Percentiles rank a stretch among this genome's conserved stretches.
phyloP scores from a whole-genome alignment of 2,888 invertebrate species.

The Noctua pronuba region DNA sequence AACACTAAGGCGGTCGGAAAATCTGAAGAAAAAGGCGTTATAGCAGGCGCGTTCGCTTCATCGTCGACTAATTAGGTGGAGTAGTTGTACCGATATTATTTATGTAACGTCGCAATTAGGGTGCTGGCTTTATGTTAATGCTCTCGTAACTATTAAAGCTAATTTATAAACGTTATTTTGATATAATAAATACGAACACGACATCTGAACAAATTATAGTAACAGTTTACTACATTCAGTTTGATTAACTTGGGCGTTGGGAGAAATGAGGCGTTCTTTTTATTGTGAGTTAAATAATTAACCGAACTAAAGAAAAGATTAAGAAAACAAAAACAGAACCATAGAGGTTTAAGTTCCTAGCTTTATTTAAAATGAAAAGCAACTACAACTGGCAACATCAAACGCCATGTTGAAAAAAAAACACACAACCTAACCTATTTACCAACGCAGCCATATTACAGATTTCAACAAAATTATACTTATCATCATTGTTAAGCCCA shows the following conservation, averaged over 20 bases:
- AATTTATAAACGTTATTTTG: conserved; percentile 64
- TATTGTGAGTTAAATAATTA: conserved; percentile 8
- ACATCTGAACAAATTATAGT: conserved; percentile 54
- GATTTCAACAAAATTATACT: conserved; percentile 54
- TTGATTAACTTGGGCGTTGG: conserved; percentile 39
- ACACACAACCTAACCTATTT: conserved; percentile 6
- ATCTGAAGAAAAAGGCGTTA: conserved; percentile 84
- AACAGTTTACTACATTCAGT: conserved; percentile 43
- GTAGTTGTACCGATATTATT: conserved; percentile 71
- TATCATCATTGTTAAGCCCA: conserved; percentile 54
- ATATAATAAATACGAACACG: conserved; percentile 61
- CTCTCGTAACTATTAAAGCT: conserved; percentile 64
- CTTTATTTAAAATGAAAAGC: neutral
- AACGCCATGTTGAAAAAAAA: conserved; percentile 10
- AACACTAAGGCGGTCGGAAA: conserved; percentile 85
- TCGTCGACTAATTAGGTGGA: conserved; percentile 73
- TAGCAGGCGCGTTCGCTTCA: conserved; percentile 63
- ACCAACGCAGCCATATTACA: conserved; percentile 40
- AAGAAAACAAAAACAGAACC: neutral
- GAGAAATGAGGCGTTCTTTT: conserved; percentile 26
- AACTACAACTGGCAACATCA: conserved; percentile 4
- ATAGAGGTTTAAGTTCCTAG: neutral
- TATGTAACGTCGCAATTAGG: conserved; percentile 72
- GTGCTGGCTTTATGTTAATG: conserved; percentile 70
- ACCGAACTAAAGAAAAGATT: conserved; percentile 8